Conservation (phyloP, 2,113 vertebrate genomes). For the Patagioenas fasciata region DNA sequence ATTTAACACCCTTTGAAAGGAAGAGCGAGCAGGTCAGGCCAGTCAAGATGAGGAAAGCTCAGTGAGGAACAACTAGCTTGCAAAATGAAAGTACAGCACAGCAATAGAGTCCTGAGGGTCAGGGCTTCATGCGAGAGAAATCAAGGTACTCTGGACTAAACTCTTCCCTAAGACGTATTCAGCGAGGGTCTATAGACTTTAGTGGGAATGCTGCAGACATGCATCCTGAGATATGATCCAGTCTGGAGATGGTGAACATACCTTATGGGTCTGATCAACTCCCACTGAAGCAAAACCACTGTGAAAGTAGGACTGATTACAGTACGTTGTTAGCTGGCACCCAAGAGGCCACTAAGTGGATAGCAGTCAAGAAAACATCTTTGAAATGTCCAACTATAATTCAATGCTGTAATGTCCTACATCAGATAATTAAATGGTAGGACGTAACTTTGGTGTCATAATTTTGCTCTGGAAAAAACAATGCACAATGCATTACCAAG, state of each 20-base stretch:
- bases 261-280: background rate
- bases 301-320: background rate
- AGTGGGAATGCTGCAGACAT: background rate
- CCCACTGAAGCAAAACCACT: background rate
- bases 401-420: background rate
- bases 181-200: background rate
- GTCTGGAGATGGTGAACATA: background rate
- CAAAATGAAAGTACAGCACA: background rate
- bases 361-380: background rate
- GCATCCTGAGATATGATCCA: background rate
- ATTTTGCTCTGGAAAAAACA: background rate
- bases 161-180: background rate
- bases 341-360: background rate
- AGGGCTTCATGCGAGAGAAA: background rate
- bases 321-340: background rate
- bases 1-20: conserved; percentile 56
- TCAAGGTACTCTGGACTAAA: background rate
- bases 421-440: background rate
- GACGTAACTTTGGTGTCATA: background rate
- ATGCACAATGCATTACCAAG: background rate
- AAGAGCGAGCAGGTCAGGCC: conserved; percentile 24
- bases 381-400: background rate
- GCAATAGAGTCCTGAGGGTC: background rate
- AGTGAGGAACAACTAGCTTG: conserved; percentile 1
- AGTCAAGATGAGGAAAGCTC: conserved; percentile 19